Evolutionary conservation across 2,888 invertebrate species (phyloP), one percentile per base, ranked within the genome.

Genomic region (Rhorus exstirpatorius): DNA sequence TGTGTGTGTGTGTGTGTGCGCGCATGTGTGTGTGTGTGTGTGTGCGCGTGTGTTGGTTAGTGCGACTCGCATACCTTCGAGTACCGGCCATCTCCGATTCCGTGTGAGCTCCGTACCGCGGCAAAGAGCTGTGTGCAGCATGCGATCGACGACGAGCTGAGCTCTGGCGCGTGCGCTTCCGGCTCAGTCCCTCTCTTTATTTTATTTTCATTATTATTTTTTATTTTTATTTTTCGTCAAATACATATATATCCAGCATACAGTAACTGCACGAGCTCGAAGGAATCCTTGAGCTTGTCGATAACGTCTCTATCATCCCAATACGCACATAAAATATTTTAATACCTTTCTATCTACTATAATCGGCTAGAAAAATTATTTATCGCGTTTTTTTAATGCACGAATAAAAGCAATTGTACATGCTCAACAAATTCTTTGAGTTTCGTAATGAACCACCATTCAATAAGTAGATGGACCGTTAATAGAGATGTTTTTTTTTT

Each of bases 151-250:
- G 79, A 83, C 76, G 83, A 75, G 83, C 84, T 55, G 46, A 53
- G 79, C 58, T 75, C 68, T 53, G 82, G 82, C 82, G 85, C 87
- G 87, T 87, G 88, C 83, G 87, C 83, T 88, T 88, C 88, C 88
- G 88, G 88, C 85, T 88, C 67, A 67, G 79, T 63, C 81, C 68
- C 77, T 76, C 44, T 21, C 53, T 35, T 0, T 24, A 26, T 44
- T 21, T 51, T 68, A 3, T 41, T 44, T 38, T 35, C 31, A 7
- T 41, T 21, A 35, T 17, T 46, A 51, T 51, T 55, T 17, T 63
- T 41, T 14, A 10, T 63, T 58, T 38, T 70, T 14, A 31, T 51
- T 24, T 26, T n/a, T n/a, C 55, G n/a, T 44, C 21, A 31, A 19
- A 26, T 14, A 44, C 31, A 21, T 17, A 26, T 19, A 26, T 19